Conservation (phyloP, 2,113 vertebrate species). For the Sitta europaea region DNA sequence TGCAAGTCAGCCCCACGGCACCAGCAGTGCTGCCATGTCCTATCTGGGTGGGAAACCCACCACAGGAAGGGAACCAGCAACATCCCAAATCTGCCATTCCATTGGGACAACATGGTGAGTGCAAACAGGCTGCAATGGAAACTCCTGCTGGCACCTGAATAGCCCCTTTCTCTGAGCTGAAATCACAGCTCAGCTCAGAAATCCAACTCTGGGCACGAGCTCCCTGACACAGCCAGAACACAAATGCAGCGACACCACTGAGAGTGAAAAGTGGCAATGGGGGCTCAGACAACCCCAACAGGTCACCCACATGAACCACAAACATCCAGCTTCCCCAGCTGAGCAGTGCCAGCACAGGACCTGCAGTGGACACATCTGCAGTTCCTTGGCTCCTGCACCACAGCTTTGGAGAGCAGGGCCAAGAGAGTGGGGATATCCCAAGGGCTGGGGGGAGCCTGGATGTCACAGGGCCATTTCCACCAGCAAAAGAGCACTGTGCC, state of each 20-base stretch:
- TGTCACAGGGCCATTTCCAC: not conserved
- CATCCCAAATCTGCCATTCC: not conserved
- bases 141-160: not conserved
- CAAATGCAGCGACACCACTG: not conserved
- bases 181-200: not conserved
- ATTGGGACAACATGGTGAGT: not conserved
- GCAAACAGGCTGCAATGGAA: not conserved
- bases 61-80: not conserved
- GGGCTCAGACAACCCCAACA: not conserved
- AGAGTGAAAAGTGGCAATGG: fast-evolving
- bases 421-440: not conserved
- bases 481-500: not conserved
- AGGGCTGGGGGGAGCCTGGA: not conserved
- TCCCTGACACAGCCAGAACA: fast-evolving
- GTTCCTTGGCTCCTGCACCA: not conserved
- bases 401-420: not conserved
- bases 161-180: not conserved
- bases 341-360: not conserved
- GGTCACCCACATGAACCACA: not conserved
- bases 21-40: not conserved
- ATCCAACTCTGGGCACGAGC: not conserved
- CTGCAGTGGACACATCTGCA: fast-evolving
- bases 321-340: not conserved
- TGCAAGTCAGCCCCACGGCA: not conserved
- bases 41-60: fast-evolving